Conservation (phyloP, 2,888 invertebrate genomes). For the Laothoe populi region DNA sequence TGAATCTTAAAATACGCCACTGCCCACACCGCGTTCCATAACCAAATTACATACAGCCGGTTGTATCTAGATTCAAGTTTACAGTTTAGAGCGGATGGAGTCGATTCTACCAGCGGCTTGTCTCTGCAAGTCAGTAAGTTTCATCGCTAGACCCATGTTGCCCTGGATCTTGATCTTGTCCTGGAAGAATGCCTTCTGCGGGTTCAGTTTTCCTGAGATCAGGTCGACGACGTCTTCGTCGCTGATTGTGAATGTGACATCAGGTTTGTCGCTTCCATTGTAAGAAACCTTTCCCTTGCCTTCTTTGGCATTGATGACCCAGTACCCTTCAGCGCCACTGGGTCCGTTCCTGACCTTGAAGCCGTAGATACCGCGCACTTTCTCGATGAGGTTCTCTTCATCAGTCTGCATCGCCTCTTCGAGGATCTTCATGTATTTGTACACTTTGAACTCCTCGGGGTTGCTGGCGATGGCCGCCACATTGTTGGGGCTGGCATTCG, state of each 20-base stretch:
- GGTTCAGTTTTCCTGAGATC: slow-evolving; percentile 95
- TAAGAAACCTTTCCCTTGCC: slow-evolving; percentile 94
- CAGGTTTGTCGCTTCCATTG: slow-evolving; percentile 93
- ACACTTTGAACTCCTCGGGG: slow-evolving; percentile 90
- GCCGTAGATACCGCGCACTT: slow-evolving; percentile 94
- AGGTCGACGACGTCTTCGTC: slow-evolving; percentile 95
- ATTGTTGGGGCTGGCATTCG: slow-evolving; percentile 72
- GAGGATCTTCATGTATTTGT: slow-evolving; percentile 91
- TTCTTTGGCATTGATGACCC: slow-evolving; percentile 96
- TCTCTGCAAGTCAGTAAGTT: slow-evolving; percentile 92
- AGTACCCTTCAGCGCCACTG: slow-evolving; percentile 92
- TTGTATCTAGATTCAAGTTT: slow-evolving; percentile 60
- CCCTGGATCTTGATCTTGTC: slow-evolving; percentile 98
- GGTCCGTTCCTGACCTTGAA: slow-evolving; percentile 94
- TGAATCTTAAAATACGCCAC: no score
- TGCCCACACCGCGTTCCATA: slow-evolving; percentile 59
- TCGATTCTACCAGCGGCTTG: slow-evolving; percentile 90
- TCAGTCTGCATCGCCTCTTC: slow-evolving; percentile 93
- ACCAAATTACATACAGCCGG: slow-evolving; percentile 51
- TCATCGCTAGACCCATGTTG: slow-evolving; percentile 98
- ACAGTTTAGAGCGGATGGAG: slow-evolving; percentile 90
- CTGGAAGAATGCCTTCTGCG: slow-evolving; percentile 98
- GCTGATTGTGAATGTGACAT: slow-evolving; percentile 94
- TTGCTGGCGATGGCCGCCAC: slow-evolving; percentile 72
- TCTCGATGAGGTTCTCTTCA: slow-evolving; percentile 91